phyloP scores from a whole-genome alignment of 2,113 vertebrate genomes.

The Tor tambroides region DNA sequence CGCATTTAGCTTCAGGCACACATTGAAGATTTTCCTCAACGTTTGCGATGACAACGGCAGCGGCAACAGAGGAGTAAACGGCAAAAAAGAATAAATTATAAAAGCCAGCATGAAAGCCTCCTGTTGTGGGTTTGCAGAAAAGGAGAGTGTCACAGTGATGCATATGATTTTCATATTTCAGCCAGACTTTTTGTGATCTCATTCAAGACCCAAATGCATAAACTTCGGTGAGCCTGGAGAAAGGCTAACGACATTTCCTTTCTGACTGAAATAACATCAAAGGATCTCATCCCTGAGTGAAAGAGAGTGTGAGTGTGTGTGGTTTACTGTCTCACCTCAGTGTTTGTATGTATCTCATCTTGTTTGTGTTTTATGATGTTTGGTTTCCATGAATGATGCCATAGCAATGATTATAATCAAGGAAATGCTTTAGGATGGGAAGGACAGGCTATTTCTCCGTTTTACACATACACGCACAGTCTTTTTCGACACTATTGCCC shows the following conservation, averaged over 20 bases:
- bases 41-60: slow-evolving; percentile 36
- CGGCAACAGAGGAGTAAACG: slow-evolving; percentile 3
- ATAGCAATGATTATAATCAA: slow-evolving; percentile 55
- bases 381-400: slow-evolving; percentile 59
- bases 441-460: slow-evolving; percentile 26
- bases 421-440: slow-evolving; percentile 43
- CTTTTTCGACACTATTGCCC: background rate
- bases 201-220: slow-evolving; percentile 7
- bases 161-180: slow-evolving; percentile 53
- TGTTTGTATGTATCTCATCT: slow-evolving; percentile 54
- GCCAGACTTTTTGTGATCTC: slow-evolving; percentile 23
- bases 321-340: slow-evolving; percentile 28
- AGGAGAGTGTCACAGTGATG: background rate
- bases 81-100: slow-evolving; percentile 1
- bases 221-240: background rate
- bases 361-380: slow-evolving; percentile 60
- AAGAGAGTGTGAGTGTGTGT: slow-evolving; percentile 27
- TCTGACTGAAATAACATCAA: slow-evolving; percentile 34
- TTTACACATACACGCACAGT: slow-evolving; percentile 10
- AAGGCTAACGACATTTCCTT: slow-evolving; percentile 13
- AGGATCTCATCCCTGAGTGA: slow-evolving; percentile 13
- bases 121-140: slow-evolving; percentile 4
- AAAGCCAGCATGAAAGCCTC: background rate
- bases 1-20: slow-evolving; percentile 6
- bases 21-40: background rate